Conservation (phyloP, 2,888 invertebrate species). For the Platycheirus albimanus region DNA sequence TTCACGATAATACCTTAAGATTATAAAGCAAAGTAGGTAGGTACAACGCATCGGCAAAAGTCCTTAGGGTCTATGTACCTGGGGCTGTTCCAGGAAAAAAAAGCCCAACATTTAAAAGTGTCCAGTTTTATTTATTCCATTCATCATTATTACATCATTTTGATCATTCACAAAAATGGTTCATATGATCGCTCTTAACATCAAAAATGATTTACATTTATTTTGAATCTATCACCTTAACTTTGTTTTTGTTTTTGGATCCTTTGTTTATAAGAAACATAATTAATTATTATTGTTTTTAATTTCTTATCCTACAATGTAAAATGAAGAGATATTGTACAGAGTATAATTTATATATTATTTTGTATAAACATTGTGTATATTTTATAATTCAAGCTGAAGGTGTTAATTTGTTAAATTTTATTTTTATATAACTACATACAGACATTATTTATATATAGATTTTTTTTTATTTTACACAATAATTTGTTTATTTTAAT, state of each 20-base stretch:
- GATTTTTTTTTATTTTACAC: conserved; percentile 16
- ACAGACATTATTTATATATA: conserved; percentile 35
- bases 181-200: conserved; percentile 28
- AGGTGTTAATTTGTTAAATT: conserved; percentile 61
- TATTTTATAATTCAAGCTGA: conserved; percentile 70
- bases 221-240: conserved; percentile 31
- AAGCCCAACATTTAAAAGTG: too few relatives aligned
- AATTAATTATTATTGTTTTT: conserved; percentile 15
- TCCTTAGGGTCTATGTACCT: too few relatives aligned
- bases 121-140: conserved; percentile 66
- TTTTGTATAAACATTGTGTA: conserved; percentile 72
- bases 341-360: conserved; percentile 65
- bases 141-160: conserved; percentile 56
- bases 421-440: conserved; percentile 19
- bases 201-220: conserved; percentile 35
- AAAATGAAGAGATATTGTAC: conserved; percentile 66
- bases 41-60: too few relatives aligned
- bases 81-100: too few relatives aligned
- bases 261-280: conserved; percentile 53
- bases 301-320: conserved; percentile 60
- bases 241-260: conserved; percentile 19
- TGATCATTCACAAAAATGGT: conserved; percentile 56
- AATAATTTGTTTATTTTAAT: conserved; percentile 32
- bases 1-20: too few relatives aligned
- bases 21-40: too few relatives aligned